A percentile compares a stretch with the other conserved stretches of the same genome.
phyloP scores from a whole-genome alignment of 2,113 vertebrate species.

The Leuciscus idus region DNA sequence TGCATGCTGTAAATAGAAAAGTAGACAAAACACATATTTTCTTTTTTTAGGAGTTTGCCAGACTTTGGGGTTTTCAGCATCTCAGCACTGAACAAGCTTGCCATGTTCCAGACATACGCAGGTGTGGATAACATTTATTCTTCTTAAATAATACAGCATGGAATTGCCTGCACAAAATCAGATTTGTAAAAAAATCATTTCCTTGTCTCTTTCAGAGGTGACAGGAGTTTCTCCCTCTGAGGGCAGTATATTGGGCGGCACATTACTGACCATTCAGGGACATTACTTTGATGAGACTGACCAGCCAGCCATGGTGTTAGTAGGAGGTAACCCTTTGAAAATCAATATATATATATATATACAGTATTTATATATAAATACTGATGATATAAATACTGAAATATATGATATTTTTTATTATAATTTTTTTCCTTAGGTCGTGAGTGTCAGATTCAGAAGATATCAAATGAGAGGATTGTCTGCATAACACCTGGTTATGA shows the following conservation, averaged over 20 bases:
- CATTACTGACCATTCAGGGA: constrained; percentile 76
- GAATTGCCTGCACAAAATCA: not conserved
- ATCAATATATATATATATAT: too few relatives aligned
- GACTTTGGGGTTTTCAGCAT: constrained; percentile 65
- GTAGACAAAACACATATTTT: not conserved
- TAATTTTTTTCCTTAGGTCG: constrained; percentile 67
- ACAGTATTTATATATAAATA: too few relatives aligned
- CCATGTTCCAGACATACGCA: constrained; percentile 87
- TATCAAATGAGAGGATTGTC: constrained; percentile 73
- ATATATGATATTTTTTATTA: too few relatives aligned
- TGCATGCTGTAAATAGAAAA: not conserved
- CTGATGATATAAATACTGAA: too few relatives aligned
- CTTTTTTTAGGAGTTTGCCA: constrained; percentile 75
- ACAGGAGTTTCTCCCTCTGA: constrained; percentile 74
- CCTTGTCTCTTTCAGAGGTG: constrained; percentile 72
- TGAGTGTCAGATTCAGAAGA: constrained; percentile 72
- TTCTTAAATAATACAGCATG: not conserved
- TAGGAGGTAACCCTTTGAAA: constrained; percentile 78
- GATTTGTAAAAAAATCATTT: not conserved
- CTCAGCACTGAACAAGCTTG: constrained; percentile 74
- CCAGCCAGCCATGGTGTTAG: constrained; percentile 68
- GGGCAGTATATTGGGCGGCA: constrained; percentile 80
- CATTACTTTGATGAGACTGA: constrained; percentile 84
- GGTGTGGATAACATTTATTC: constrained; percentile 64
- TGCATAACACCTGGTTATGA: constrained; percentile 72